These are phyloP conservation scores for Colistium nudipinnis DNA, from an alignment of 2,113 vertebrate genomes.

Conservation along the genomic window DNA sequence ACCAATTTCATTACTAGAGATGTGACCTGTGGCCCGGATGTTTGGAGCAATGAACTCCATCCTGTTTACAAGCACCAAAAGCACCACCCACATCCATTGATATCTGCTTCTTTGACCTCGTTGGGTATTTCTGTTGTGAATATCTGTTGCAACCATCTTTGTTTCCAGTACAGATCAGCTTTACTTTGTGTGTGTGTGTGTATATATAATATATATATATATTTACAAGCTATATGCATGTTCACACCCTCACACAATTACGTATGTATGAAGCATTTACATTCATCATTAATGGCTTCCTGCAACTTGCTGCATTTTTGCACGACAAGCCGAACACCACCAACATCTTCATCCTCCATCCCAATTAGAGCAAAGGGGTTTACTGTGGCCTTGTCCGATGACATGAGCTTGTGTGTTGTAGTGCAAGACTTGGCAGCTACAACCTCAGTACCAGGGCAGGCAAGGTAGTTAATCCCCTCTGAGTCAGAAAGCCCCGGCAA, in stretches of 20 bases:
- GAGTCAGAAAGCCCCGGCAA: constrained; percentile 50
- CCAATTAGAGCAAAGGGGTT: constrained; percentile 50
- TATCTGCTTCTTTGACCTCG: constrained; percentile 13
- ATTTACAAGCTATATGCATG: no score
- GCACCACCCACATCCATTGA: constrained; percentile 3
- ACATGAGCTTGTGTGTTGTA: constrained; percentile 24
- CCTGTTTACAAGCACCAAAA: constrained; percentile 16
- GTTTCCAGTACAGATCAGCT: constrained; percentile 11
- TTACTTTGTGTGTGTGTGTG: no score
- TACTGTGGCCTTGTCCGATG: constrained; percentile 27
- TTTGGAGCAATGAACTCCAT: constrained; percentile 6
- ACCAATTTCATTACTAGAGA: no score
- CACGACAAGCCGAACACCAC: not conserved
- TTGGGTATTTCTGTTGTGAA: constrained; percentile 8
- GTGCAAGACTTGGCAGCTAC: constrained; percentile 27
- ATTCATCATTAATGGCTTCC: no score
- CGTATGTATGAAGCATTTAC: no score
- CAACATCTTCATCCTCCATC: not conserved
- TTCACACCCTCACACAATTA: no score
- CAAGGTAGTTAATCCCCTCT: constrained; percentile 56
- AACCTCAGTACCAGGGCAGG: constrained; percentile 24
- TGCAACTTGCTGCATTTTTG: not conserved
- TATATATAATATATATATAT: no score
- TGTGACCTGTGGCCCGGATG: not conserved
- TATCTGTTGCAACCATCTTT: constrained; percentile 1